Evolutionary conservation across 2,113 vertebrate species (phyloP).

Genomic region (Seriola quinqueradiata): DNA sequence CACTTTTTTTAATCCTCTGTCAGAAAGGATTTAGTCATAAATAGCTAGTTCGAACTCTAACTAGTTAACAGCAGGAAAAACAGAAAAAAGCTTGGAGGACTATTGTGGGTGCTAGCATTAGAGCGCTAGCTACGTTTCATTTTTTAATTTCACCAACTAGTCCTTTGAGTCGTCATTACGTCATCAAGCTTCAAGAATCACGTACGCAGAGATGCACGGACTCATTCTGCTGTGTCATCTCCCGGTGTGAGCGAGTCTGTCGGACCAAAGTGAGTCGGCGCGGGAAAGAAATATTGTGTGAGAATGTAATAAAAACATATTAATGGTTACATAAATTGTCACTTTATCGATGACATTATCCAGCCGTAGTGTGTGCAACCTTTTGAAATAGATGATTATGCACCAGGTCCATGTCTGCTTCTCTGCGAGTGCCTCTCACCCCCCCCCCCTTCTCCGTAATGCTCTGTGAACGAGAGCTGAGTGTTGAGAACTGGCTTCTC

Average conservation of each 20-base stretch:
- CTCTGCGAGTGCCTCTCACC: slow-evolving; percentile 17
- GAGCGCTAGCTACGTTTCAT: too few relatives aligned
- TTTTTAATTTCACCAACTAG: too few relatives aligned
- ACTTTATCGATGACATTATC: background rate
- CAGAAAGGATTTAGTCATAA: too few relatives aligned
- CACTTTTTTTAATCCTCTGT: too few relatives aligned
- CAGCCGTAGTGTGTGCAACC: background rate
- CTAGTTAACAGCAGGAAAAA: too few relatives aligned
- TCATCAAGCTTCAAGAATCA: background rate
- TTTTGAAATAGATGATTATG: background rate
- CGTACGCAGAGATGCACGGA: too few relatives aligned
- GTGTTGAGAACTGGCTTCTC: slow-evolving; percentile 47
- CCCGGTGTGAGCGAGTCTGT: background rate
- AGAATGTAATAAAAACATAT: background rate
- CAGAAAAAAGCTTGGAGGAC: too few relatives aligned
- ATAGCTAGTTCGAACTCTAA: too few relatives aligned
- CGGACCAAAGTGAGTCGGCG: background rate
- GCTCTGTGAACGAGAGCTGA: slow-evolving; percentile 32
- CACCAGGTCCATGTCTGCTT: slow-evolving; percentile 1
- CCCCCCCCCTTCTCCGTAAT: slow-evolving; percentile 24
- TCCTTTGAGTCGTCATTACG: background rate
- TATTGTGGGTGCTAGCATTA: too few relatives aligned
- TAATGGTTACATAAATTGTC: background rate
- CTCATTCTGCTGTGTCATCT: background rate
- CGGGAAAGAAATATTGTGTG: background rate